Conservation (phyloP, 2,888 invertebrate genomes). For the Cacoxenus indagator region DNA sequence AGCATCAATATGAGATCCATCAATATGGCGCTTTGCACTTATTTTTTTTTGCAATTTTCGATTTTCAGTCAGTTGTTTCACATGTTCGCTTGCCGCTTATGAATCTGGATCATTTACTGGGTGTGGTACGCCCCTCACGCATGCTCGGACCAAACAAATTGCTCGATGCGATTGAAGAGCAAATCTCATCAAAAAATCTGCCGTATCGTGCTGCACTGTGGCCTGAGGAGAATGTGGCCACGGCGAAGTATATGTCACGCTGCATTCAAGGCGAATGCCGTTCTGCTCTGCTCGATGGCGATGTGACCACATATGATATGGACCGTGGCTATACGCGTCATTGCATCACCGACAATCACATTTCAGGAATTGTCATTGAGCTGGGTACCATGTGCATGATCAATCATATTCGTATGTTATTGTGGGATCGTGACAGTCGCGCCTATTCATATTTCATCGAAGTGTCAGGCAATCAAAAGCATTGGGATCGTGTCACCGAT, state of each 20-base stretch:
- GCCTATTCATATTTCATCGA: slow-evolving; percentile 74
- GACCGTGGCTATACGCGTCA: slow-evolving; percentile 94
- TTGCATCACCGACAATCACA: slow-evolving; percentile 79
- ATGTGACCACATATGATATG: slow-evolving; percentile 89
- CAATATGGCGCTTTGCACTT: background rate
- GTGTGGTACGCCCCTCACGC: slow-evolving; percentile 88
- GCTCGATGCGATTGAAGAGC: slow-evolving; percentile 93
- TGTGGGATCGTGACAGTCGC: slow-evolving; percentile 95
- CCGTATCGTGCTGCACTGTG: slow-evolving; percentile 87
- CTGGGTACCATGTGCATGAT: slow-evolving; percentile 88
- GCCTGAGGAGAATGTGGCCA: slow-evolving; percentile 93
- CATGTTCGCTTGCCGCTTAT: slow-evolving; percentile 88
- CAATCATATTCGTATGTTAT: slow-evolving; percentile 91
- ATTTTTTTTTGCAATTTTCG: background rate
- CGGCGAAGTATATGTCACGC: slow-evolving; percentile 82
- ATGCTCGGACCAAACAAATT: slow-evolving; percentile 91
- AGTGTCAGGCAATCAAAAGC: slow-evolving; percentile 94
- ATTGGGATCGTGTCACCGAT: slow-evolving; percentile 95
- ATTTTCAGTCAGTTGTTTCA: slow-evolving; percentile 72
- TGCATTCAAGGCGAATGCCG: slow-evolving; percentile 93
- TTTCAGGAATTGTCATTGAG: slow-evolving; percentile 88
- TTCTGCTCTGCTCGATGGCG: slow-evolving; percentile 89
- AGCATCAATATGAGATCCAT: background rate
- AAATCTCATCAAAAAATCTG: slow-evolving; percentile 84
- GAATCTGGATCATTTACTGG: slow-evolving; percentile 87